phyloP scores from a whole-genome alignment of 2,888 invertebrate species.

The Napeogenes inachia region DNA sequence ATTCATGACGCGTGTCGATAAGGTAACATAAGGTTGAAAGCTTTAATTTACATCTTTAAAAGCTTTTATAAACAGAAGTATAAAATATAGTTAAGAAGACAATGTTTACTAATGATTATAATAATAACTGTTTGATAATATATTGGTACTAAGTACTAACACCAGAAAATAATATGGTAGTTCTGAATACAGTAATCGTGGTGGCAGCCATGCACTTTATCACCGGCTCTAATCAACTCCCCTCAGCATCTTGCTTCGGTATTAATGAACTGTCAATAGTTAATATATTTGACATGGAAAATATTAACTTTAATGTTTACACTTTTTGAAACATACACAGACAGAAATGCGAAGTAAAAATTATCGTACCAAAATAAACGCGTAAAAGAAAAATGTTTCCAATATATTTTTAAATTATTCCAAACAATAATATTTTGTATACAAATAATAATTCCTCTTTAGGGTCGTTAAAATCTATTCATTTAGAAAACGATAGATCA shows the following conservation, averaged over 20 bases:
- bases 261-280: conserved; percentile 53
- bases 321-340: no score
- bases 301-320: not conserved
- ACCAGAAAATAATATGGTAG: not conserved
- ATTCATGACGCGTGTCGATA: conserved; percentile 44
- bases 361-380: no score
- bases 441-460: not conserved
- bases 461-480: no score
- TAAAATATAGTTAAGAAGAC: conserved; percentile 11
- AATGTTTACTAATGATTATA: not conserved
- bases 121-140: not conserved
- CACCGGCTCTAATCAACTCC: conserved; percentile 58
- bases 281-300: conserved; percentile 25
- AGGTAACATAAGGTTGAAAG: conserved; percentile 10
- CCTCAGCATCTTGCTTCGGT: conserved; percentile 40
- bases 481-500: conserved; percentile 36
- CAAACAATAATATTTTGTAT: no score
- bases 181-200: conserved; percentile 47
- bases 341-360: no score
- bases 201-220: conserved; percentile 73
- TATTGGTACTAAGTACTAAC: not conserved
- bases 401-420: no score
- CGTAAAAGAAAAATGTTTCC: no score
- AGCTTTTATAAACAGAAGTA: conserved; percentile 43
- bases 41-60: no score